Base-by-base conservation (phyloP, 2,888 invertebrate species). In the Cryptus armator region DNA sequence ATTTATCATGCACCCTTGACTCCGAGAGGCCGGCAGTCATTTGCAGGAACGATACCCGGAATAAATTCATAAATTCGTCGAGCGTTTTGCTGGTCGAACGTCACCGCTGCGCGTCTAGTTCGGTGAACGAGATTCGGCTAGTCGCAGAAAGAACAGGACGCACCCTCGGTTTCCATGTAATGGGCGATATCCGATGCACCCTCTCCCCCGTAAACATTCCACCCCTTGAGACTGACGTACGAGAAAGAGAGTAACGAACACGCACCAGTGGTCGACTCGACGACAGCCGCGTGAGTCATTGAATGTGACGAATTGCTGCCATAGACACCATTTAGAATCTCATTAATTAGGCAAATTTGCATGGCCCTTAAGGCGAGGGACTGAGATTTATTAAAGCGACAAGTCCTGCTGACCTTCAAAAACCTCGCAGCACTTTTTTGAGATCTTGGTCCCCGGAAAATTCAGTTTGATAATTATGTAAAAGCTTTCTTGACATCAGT, bases 51-150 rank as follows among this genome's bases (percentile, higher is more conserved):
- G 88, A 87, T 88, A 83, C 79, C 67, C 83, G 85, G 88, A 88
- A 90, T 88, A 89, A 90, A 89, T 89, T 89, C 88, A 87, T 87
- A 89, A 88, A 89, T 87, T 87, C 82, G 84, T 78, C 84, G 75
- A 62, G 67, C 76, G 77, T 62, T 81, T 82, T 71, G 71, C 37
- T 59, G 43, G 16, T 72, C 48, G 70, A 68, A 75, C 62, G 32
- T 29, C 53, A 43, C 81, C 56, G 43, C 10, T 44, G 70, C 43
- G 2, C 64, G 44, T 71, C 78, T 37, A 32, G 68, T 74, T 24
- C 51, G 14, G 46, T 66, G 70, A 43, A 79, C 59, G 56, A 75
- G 51, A 56, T 70, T 66, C 59, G 48, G 67, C 44, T 66, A 53
- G 66, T 68, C 53, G 29, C 72, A 62, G 77, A 62, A 53, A 64